Base-by-base conservation (phyloP, 2,797 vertebrate species). In the Sebastes minor region DNA sequence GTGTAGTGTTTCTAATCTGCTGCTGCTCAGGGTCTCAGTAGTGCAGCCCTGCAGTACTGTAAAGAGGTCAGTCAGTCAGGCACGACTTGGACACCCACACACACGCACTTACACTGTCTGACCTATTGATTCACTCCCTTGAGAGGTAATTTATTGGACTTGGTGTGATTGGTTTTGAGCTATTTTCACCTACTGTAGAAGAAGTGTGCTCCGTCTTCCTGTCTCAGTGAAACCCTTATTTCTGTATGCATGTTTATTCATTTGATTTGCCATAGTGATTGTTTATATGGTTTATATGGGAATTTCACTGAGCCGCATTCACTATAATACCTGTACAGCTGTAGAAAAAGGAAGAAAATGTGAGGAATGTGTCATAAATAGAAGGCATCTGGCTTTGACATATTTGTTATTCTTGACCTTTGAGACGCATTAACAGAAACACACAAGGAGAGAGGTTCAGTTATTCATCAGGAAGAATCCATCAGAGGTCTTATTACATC, bases 81-180 rank as follows among this genome's bases (percentile, higher is more conserved):
- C 71, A 71, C 56, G 55, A 76, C 66, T 49, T 20, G 6, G 30
- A 65, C 61, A 56, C 52, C 23, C 53, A 25, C 28, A 38, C 60
- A 49, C 53, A 78, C 55, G n/a, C 57, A 14, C 49, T 53, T 57
- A 42, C 30, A 32, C 78, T 53, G 46, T 66, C 74, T 78, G 78
- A 90, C 84, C 63, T 88, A 95, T 93, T 64, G 91, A 94, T 87
- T 76, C 35, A 25, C 33, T 76, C 73, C 66, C 56, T 81, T 49
- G 53, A 61, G 55, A 83, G 61, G 70, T 84, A 38, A 86, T 91
- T 88, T 89, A 87, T 86, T 84, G 74, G 52, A 80, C 78, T 67
- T 60, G 38, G 83, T 76, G 82, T 60, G 74, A 84, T 80, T 80
- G 64, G 66, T 70, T 80, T 80, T 69, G 23, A 38, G 23, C 33